Conservation (phyloP, 2,113 vertebrate genomes). For the Neodontobutis hainanensis region DNA sequence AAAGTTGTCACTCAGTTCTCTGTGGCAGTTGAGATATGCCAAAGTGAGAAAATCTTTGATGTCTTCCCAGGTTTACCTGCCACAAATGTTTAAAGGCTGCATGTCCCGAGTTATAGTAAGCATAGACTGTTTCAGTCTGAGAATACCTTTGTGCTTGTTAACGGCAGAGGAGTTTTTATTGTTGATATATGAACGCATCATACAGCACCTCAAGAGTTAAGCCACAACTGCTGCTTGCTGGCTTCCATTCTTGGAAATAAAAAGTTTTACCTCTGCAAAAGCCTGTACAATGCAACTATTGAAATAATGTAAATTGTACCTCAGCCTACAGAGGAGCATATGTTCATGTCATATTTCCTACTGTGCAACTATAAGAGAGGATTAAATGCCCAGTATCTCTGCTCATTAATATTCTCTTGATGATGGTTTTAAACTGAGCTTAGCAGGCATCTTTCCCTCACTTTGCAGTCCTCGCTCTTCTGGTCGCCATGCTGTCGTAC, state of each 20-base stretch:
- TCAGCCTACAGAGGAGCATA: constrained; percentile 23
- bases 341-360: constrained; percentile 49
- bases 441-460: constrained; percentile 47
- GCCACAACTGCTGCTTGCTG: constrained; percentile 24
- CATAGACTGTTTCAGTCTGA: constrained; percentile 45
- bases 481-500: constrained; percentile 66
- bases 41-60: constrained; percentile 72
- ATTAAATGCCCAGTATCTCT: constrained; percentile 6
- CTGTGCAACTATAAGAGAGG: constrained; percentile 20
- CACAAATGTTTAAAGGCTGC: constrained; percentile 62
- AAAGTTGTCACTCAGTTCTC: constrained; percentile 77
- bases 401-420: constrained; percentile 47
- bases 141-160: constrained; percentile 49
- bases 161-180: constrained; percentile 31
- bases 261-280: constrained; percentile 38
- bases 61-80: constrained; percentile 70
- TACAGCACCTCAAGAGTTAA: constrained; percentile 50
- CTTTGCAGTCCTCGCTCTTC: constrained; percentile 48
- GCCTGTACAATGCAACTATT: constrained; percentile 23
- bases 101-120: constrained; percentile 47
- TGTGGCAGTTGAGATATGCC: constrained; percentile 69
- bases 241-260: constrained; percentile 38
- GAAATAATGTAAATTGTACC: constrained; percentile 9
- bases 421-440: constrained; percentile 41
- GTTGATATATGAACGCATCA: constrained; percentile 22